Conservation (phyloP, 2,113 vertebrate species). For the Struthidea cinerea region DNA sequence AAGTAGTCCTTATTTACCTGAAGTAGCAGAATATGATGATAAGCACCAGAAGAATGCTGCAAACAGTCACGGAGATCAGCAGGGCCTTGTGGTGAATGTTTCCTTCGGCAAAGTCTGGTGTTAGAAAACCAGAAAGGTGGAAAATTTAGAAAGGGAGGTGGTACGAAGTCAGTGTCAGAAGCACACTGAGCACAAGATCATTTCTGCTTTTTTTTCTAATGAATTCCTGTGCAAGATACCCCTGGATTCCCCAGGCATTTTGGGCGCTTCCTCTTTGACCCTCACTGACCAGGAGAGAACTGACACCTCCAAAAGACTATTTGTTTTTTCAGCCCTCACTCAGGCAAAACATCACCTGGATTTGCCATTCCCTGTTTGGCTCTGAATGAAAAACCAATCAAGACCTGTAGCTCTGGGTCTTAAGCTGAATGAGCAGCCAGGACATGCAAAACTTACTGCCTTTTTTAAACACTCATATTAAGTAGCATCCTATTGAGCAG, state of each 20-base stretch:
- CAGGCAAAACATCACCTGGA: background rate
- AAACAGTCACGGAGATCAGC: constrained; percentile 87
- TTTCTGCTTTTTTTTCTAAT: background rate
- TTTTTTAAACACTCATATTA: background rate
- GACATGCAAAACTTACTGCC: background rate
- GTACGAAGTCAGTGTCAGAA: background rate
- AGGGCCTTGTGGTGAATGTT: constrained; percentile 88
- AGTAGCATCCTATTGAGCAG: background rate
- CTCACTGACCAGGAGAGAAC: background rate
- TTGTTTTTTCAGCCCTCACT: background rate
- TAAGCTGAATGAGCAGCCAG: background rate
- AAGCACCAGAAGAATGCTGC: constrained; percentile 83
- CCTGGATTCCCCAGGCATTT: background rate
- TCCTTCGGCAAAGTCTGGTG: constrained; percentile 84
- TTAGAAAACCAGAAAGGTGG: background rate
- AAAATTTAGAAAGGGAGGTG: background rate
- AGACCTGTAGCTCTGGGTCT: background rate
- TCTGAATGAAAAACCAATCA: background rate
- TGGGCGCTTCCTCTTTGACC: background rate
- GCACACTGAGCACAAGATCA: accelerated
- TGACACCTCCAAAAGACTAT: background rate
- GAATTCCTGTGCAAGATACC: background rate
- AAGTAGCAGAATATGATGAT: constrained; percentile 92
- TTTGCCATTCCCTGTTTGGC: background rate
- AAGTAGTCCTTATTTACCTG: constrained; percentile 75